A percentile compares a stretch with the other conserved stretches of the same genome.
Evolutionary conservation across 2,797 vertebrate species (phyloP).

Genomic region (Chloroceryle amazona): DNA sequence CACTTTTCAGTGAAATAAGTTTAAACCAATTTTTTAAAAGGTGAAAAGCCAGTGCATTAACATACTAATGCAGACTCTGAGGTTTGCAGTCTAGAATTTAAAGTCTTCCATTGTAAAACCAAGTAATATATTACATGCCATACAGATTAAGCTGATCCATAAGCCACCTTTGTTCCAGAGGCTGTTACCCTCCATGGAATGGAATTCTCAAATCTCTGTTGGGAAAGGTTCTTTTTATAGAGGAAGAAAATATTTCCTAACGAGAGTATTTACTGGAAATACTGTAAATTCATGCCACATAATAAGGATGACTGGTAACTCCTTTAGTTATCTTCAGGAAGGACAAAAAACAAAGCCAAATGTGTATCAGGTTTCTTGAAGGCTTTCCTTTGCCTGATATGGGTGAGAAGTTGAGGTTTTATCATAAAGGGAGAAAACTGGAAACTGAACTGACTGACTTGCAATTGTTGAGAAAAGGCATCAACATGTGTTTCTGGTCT

Average conservation of each 20-base stretch:
- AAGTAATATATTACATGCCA: neutral
- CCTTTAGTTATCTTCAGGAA: constrained; percentile 54
- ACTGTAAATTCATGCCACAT: constrained; percentile 31
- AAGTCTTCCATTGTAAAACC: constrained; percentile 18
- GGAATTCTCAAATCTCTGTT: constrained; percentile 28
- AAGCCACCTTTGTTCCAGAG: constrained; percentile 54
- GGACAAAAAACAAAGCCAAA: constrained; percentile 49
- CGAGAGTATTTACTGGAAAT: constrained; percentile 61
- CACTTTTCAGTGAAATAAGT: constrained; percentile 14
- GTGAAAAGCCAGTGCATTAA: constrained; percentile 57
- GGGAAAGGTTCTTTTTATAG: constrained; percentile 36
- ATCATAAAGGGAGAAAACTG: constrained; percentile 64
- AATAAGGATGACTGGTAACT: constrained; percentile 32
- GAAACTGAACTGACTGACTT: constrained; percentile 59
- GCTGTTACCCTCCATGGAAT: neutral
- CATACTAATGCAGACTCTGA: neutral
- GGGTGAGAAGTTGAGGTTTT: constrained; percentile 67
- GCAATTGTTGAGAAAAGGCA: constrained; percentile 54
- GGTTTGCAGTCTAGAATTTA: constrained; percentile 9
- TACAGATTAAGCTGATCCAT: constrained; percentile 1
- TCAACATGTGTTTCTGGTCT: constrained; percentile 81
- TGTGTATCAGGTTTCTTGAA: constrained; percentile 19
- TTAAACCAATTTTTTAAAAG: constrained; percentile 68
- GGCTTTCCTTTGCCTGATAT: constrained; percentile 47
- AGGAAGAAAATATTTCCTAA: constrained; percentile 55